These are phyloP conservation scores for Aphis craccivora DNA, from an alignment of 1,140 invertebrate genomes.

Conservation along the genomic window DNA sequence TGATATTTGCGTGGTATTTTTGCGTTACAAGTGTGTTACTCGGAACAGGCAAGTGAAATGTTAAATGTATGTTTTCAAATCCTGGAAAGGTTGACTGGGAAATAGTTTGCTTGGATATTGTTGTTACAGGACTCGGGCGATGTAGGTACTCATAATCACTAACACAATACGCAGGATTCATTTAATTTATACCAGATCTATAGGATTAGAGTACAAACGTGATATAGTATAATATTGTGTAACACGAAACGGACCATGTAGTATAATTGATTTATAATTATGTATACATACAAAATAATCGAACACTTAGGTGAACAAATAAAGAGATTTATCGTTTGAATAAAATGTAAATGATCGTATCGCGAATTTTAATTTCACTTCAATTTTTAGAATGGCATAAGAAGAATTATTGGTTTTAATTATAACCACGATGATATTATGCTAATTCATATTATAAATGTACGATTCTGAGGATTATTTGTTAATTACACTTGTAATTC, in stretches of 20 bases:
- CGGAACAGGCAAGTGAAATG: too few species aligned
- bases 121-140: background rate
- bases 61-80: background rate
- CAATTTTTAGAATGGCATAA: too few species aligned
- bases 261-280: background rate
- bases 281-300: background rate
- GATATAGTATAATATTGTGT: background rate
- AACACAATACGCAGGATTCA: background rate
- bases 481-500: background rate
- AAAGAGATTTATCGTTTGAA: background rate
- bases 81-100: background rate
- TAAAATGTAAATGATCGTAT: background rate
- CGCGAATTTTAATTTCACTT: background rate
- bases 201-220: background rate
- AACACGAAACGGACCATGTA: background rate
- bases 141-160: background rate
- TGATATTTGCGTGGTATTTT: fast-evolving
- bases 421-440: too few species aligned
- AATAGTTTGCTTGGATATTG: background rate
- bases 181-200: background rate
- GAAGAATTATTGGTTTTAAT: too few species aligned
- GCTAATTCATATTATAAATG: background rate
- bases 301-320: background rate
- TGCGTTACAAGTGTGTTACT: too few species aligned
- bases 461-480: background rate